Base-by-base conservation (phyloP, 2,888 invertebrate genomes). In the Camptogramma bilineatum region DNA sequence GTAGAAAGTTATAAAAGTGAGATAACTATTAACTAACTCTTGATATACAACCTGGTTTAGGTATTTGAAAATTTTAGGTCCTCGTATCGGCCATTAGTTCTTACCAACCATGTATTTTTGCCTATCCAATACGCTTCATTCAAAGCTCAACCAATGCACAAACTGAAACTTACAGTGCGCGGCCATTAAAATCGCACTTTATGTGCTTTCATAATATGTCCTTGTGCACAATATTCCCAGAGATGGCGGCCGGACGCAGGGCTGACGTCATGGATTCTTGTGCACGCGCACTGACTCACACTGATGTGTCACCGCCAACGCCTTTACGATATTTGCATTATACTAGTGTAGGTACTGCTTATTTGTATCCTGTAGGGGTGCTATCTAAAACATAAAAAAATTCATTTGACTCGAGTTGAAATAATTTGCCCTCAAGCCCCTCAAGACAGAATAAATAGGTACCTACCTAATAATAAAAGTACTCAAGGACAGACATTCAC, bases 221-320 rank as follows among this genome's bases (percentile, higher is more conserved):
- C 34, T 39, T 39, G 34, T 13, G 13, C 34, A 39, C 13, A 21
- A 19, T 58, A 50, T 44, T 28, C 39, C 53, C 21, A 18, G 57
- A 71, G 72, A 83, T 87, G 83, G 73, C 69, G 73, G 74, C 89
- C 90, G 90, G 90, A 90, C 86, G 83, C 78, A 73, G 66, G n/a
- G 81, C 73, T 90, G 90, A 91, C 90, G 91, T 91, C 91, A 91
- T 75, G 77, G 82, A 86, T 86, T 84, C 85, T 86, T 86, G 83
- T 80, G 83, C 81, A 79, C 84, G 84, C 84, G 85, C 85, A 82
- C 77, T 58, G 66, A 61, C 76, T 74, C 68, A 72, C 73, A 70
- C 73, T 82, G 88, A 90, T 91, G 91, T 90, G 91, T 91, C 91
- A 91, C 78, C 79, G 74, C 34, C 13, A 39, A 65, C 77, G 66